Conservation (phyloP, 2,113 vertebrate genomes). For the Sphyrna mokarran region DNA sequence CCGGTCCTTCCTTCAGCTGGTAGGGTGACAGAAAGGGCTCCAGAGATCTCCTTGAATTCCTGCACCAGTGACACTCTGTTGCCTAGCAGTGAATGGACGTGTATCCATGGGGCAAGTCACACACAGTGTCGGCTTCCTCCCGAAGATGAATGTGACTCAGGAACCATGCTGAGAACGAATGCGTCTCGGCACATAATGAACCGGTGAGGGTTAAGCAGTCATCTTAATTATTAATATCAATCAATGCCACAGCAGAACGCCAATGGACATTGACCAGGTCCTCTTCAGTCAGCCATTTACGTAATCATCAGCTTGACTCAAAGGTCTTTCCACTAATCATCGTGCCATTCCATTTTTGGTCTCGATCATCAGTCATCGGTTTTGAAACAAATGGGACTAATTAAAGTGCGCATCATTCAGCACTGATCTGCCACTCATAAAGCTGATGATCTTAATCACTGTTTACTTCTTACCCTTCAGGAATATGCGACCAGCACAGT, state of each 20-base stretch:
- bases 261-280: background rate
- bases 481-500: background rate
- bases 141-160: background rate
- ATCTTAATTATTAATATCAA: slow-evolving; percentile 12
- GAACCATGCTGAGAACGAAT: background rate
- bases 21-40: slow-evolving; percentile 30
- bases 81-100: slow-evolving; percentile 17
- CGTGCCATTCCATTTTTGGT: background rate
- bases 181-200: background rate
- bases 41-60: slow-evolving; percentile 14
- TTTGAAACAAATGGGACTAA: background rate
- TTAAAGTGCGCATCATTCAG: background rate
- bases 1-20: slow-evolving; percentile 22
- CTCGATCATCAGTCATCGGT: background rate
- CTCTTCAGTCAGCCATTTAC: background rate
- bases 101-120: slow-evolving; percentile 23
- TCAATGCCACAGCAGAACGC: background rate
- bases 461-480: background rate
- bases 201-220: background rate
- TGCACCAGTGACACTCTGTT: background rate
- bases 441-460: background rate
- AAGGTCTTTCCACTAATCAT: background rate
- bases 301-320: background rate
- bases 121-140: background rate
- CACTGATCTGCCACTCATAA: background rate